phyloP scores from a whole-genome alignment of 2,113 vertebrate species.

The Heptranchias perlo region DNA sequence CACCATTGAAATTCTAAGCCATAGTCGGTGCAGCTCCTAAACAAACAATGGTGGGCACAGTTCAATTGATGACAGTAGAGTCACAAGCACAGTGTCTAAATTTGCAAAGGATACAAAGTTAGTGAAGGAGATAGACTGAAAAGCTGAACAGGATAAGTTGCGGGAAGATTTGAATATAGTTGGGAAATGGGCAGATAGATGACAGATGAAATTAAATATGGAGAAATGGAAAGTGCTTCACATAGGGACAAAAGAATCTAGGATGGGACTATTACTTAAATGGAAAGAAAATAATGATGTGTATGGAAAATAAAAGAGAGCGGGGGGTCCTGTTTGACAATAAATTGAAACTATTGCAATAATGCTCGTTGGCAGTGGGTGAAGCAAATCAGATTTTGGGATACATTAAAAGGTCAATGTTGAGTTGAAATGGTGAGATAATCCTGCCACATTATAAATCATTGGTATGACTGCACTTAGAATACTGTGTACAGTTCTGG shows the following conservation, averaged over 20 bases:
- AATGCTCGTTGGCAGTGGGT: background rate
- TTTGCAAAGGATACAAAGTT: background rate
- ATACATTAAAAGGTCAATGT: background rate
- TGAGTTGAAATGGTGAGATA: background rate
- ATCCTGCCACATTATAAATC: background rate
- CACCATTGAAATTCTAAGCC: background rate
- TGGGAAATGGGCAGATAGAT: background rate
- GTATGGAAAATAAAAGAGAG: background rate
- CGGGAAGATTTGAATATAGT: background rate
- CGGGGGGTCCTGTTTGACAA: background rate
- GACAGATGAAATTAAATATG: background rate
- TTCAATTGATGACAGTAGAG: background rate
- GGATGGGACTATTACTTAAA: background rate
- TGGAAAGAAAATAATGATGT: background rate
- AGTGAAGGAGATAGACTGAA: background rate
- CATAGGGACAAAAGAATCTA: too few species aligned
- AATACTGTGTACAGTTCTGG: background rate
- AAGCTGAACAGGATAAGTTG: background rate
- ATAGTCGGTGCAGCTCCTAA: background rate
- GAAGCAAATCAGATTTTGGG: background rate
- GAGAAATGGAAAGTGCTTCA: background rate
- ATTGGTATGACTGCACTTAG: background rate
- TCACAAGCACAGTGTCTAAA: background rate
- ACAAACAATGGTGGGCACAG: background rate
- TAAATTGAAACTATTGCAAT: background rate